Evolutionary conservation across 2,888 invertebrate genomes (phyloP).

Genomic region (Cetonia aurata): DNA sequence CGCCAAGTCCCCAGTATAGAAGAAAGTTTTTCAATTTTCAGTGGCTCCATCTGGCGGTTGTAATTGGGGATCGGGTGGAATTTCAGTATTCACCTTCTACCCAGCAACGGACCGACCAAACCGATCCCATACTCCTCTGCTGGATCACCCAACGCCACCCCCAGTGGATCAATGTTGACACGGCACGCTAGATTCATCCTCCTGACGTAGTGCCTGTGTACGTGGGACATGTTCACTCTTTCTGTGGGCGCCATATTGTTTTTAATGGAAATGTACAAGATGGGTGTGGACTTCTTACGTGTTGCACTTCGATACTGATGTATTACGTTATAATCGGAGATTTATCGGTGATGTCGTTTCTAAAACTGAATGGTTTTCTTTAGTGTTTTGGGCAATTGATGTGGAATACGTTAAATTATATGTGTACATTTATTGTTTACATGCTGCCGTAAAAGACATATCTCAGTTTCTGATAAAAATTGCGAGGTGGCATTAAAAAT

Average conservation of each 20-base stretch:
- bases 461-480: too few species aligned
- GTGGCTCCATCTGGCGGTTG: conserved; percentile 56
- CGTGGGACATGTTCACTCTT: conserved; percentile 55
- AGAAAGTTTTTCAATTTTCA: conserved; percentile 54
- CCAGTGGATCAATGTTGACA: conserved; percentile 64
- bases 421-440: too few species aligned
- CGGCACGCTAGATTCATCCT: conserved; percentile 61
- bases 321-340: neutral
- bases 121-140: conserved; percentile 48
- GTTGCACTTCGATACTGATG: neutral
- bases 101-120: conserved; percentile 38
- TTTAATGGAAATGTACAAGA: conserved; percentile 44
- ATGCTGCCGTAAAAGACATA: too few species aligned
- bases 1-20: conserved; percentile 30
- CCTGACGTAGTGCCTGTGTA: conserved; percentile 50
- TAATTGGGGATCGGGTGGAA: conserved; percentile 60
- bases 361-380: too few species aligned
- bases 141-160: conserved; percentile 50
- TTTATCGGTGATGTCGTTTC: neutral
- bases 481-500: too few species aligned
- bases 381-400: too few species aligned
- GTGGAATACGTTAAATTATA: too few species aligned
- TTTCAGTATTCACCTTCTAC: conserved; percentile 39
- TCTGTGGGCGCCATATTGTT: conserved; percentile 54
- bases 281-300: conserved; percentile 31